Base-by-base conservation (phyloP, 2,797 vertebrate genomes). In the Bucorvus abyssinicus region DNA sequence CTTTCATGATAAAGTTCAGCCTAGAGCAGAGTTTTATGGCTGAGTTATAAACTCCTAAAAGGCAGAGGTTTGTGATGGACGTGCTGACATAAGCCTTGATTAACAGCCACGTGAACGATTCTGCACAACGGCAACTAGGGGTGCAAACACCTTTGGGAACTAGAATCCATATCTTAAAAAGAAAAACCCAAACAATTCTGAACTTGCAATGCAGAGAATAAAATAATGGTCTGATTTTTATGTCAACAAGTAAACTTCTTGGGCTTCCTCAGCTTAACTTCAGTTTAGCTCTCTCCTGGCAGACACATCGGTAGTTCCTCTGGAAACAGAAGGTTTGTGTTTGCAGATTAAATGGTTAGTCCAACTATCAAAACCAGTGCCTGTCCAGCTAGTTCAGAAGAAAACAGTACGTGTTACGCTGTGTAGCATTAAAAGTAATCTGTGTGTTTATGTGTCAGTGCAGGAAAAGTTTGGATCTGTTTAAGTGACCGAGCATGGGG, bases 41-140 rank as follows among this genome's bases (percentile, higher is more conserved):
- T 53, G 82, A 64, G 88, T 90, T 94, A 88, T 76, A 95, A 96
- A 84, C 69, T 90, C 91, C 82, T 90, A 29, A 82, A 84, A 95
- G 84, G 73, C 56, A 67, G 87, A 79, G 78, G 34, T 85, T 95
- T 94, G 93, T 80, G 68, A 19, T 89, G 92, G 86, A 90, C 90
- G 78, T 70, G 74, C 93, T 94, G 93, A 87, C 84, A 83, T 75
- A 32, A 87, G 49, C 78, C 81, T 79, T 92, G 70, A 94, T 90
- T 95, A 95, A 94, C 10, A 84, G 78, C 84, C 80, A 44, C 9
- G 36, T 67, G 93, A 93, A 10, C 5, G 7, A 7, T 56, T 36
- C 67, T 89, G 88, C 88, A 82, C 74, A 60, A 45, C 40, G 64
- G 75, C 78, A 82, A 16, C 60, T 56, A 34, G 82, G 63, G 69